Evolutionary conservation across 2,888 invertebrate genomes (phyloP).

Genomic region (Acheta domesticus): DNA sequence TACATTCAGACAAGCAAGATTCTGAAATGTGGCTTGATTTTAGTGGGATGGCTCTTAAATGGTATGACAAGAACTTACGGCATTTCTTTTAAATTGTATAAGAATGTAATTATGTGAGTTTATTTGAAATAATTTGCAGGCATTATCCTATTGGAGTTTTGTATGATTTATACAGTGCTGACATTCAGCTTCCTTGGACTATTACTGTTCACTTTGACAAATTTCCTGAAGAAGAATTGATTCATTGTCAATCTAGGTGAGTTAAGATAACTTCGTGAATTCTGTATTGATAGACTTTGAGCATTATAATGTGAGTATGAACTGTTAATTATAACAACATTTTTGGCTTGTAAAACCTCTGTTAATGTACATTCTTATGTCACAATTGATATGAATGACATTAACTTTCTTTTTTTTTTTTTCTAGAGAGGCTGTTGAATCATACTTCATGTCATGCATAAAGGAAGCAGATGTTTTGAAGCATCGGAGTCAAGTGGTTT

Average conservation of each 20-base stretch:
- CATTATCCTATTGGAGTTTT: slow-evolving; percentile 76
- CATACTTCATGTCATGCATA: slow-evolving; percentile 90
- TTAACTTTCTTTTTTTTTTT: slow-evolving; percentile 26
- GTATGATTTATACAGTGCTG: slow-evolving; percentile 75
- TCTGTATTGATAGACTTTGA: too few relatives aligned
- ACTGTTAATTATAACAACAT: too few relatives aligned
- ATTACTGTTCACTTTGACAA: slow-evolving; percentile 92
- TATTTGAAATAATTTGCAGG: slow-evolving; percentile 44
- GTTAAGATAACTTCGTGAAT: slow-evolving; percentile 33
- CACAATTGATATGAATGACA: too few relatives aligned
- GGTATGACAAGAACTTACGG: slow-evolving; percentile 49
- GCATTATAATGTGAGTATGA: neutral
- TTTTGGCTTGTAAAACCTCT: too few relatives aligned
- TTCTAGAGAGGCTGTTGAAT: slow-evolving; percentile 82
- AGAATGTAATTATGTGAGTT: neutral
- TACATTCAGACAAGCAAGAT: slow-evolving; percentile 76
- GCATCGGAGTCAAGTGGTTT: slow-evolving; percentile 84
- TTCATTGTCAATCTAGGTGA: slow-evolving; percentile 81
- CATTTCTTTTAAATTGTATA: neutral
- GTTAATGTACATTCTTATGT: too few relatives aligned
- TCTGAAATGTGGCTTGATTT: slow-evolving; percentile 93
- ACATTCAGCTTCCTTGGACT: slow-evolving; percentile 83
- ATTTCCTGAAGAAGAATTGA: slow-evolving; percentile 85
- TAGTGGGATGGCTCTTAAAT: slow-evolving; percentile 86
- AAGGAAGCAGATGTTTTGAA: slow-evolving; percentile 99